A percentile compares a stretch with the other conserved stretches of the same genome.
phyloP scores from a whole-genome alignment of 2,888 invertebrate species.

The Ferdinandea cuprea region DNA sequence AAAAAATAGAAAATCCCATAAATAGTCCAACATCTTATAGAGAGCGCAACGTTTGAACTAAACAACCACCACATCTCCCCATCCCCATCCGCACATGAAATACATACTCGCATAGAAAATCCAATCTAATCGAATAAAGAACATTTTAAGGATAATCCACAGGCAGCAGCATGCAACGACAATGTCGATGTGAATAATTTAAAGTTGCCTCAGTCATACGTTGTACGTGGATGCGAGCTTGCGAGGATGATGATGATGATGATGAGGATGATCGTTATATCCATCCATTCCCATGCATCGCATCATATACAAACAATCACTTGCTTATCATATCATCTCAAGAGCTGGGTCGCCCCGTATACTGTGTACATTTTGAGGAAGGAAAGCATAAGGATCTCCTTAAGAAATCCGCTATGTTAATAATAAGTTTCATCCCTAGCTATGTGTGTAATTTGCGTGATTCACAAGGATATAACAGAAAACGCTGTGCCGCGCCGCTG shows the following conservation, averaged over 20 bases:
- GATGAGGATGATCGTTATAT: slow-evolving; percentile 50
- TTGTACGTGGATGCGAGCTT: too few species aligned
- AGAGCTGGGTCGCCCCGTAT: slow-evolving; percentile 19
- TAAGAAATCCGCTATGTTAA: slow-evolving; percentile 52
- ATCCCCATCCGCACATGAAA: slow-evolving; percentile 15
- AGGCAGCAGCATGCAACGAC: slow-evolving; percentile 51
- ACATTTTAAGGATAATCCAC: slow-evolving; percentile 60
- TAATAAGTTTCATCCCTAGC: slow-evolving; percentile 42
- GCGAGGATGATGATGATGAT: too few species aligned
- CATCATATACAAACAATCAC: slow-evolving; percentile 60
- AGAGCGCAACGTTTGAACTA: slow-evolving; percentile 13
- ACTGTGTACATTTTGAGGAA: slow-evolving; percentile 1
- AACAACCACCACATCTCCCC: too few species aligned
- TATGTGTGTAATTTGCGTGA: slow-evolving; percentile 59
- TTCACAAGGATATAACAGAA: slow-evolving; percentile 57
- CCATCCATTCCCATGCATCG: slow-evolving; percentile 9
- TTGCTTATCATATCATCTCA: slow-evolving; percentile 62
- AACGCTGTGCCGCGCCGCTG: slow-evolving; percentile 38
- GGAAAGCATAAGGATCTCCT: slow-evolving; percentile 20
- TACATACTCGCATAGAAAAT: slow-evolving; percentile 29
- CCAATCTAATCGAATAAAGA: slow-evolving; percentile 70
- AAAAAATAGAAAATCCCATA: slow-evolving; percentile 37
- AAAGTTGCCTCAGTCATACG: slow-evolving; percentile 45
- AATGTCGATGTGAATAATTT: slow-evolving; percentile 66
- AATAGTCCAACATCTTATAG: slow-evolving; percentile 41